phyloP scores from a whole-genome alignment of 2,113 vertebrate genomes.

The Plecotus auritus region DNA sequence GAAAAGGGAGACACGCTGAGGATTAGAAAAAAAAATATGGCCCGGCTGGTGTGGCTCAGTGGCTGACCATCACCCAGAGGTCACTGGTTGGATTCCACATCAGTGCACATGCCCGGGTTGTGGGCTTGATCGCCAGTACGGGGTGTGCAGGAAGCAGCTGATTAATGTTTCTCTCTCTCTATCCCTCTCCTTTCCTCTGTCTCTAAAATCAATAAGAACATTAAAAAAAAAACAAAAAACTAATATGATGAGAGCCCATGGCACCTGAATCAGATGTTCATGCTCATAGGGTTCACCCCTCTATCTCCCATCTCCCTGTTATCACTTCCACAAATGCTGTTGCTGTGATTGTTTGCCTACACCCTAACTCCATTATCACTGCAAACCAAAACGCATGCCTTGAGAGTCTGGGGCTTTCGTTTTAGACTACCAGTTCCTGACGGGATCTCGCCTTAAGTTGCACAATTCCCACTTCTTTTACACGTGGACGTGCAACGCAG shows the following conservation, averaged over 20 bases:
- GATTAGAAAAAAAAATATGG: background rate
- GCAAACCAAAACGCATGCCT: background rate
- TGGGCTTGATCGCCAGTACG: too few relatives aligned
- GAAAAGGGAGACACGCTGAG: background rate
- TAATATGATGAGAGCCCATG: background rate
- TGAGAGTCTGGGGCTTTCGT: background rate
- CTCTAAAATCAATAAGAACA: too few relatives aligned
- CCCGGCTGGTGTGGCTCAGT: too few relatives aligned
- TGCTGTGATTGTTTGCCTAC: background rate
- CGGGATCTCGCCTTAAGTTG: background rate
- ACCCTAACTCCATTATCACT: background rate
- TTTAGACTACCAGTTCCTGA: background rate
- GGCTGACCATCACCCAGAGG: too few relatives aligned
- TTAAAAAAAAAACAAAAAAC: background rate
- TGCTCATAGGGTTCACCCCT: rapidly evolving
- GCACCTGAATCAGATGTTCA: background rate
- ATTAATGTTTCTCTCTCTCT: too few relatives aligned
- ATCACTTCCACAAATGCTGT: background rate
- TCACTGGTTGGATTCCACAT: too few relatives aligned
- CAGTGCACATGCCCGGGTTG: too few relatives aligned
- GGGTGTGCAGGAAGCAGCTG: too few relatives aligned
- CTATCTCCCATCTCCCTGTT: background rate
- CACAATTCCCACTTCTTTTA: background rate
- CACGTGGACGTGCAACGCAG: background rate
- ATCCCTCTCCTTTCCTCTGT: too few relatives aligned